phyloP scores from a whole-genome alignment of 2,113 vertebrate species.

The human region DNA sequence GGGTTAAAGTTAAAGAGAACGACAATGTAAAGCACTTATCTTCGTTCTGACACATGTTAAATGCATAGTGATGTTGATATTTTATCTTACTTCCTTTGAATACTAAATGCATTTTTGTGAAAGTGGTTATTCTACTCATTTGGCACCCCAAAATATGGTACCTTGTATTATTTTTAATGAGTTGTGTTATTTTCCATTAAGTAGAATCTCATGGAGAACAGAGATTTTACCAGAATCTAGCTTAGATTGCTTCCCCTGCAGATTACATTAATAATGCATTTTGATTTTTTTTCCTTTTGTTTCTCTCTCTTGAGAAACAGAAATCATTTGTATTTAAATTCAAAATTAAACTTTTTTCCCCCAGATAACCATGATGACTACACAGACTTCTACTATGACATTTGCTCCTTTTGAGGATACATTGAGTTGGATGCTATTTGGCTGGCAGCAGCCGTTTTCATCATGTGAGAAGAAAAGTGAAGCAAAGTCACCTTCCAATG shows the following conservation, averaged over 20 bases:
- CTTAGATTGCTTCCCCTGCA: not conserved
- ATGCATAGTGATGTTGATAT: not conserved
- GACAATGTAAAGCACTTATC: not conserved
- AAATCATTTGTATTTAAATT: conserved; percentile 41
- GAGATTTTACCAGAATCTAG: not conserved
- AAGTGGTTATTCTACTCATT: not conserved
- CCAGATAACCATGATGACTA: conserved; percentile 92
- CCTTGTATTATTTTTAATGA: conserved; percentile 17
- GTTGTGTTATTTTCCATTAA: not conserved
- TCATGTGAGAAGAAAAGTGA: conserved; percentile 79
- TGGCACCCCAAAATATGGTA: not conserved
- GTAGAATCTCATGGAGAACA: not conserved
- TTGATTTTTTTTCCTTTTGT: conserved; percentile 18
- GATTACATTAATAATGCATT: conserved; percentile 12
- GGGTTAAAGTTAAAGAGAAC: not conserved
- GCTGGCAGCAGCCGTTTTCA: conserved; percentile 77
- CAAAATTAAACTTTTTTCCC: conserved; percentile 58
- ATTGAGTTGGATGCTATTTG: conserved; percentile 88
- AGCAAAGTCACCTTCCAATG: conserved; percentile 66
- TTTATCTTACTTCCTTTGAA: not conserved
- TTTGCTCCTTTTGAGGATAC: conserved; percentile 87
- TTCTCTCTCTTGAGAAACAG: conserved; percentile 24
- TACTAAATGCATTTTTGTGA: not conserved
- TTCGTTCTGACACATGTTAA: not conserved
- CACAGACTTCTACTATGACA: conserved; percentile 83